phyloP scores from a whole-genome alignment of 1,140 invertebrate species.

The Micrasema longulum region DNA sequence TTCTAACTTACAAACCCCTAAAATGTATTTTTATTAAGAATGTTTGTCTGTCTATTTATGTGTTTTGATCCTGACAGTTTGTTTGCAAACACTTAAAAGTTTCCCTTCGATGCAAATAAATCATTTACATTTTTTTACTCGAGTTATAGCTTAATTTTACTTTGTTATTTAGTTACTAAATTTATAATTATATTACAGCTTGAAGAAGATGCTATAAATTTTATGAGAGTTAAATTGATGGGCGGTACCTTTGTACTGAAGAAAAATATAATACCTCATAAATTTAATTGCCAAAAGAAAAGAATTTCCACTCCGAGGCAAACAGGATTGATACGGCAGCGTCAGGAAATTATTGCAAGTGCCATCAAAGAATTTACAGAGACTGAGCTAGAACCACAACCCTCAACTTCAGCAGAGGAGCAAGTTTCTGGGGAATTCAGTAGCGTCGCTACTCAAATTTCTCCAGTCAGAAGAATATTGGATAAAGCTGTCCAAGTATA shows the following conservation, averaged over 20 bases:
- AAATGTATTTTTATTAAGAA: too few relatives aligned
- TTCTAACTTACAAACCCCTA: too few relatives aligned
- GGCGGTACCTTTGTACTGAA: background rate
- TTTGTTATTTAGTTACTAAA: background rate
- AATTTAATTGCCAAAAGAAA: background rate
- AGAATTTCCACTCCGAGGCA: background rate
- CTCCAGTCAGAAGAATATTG: too few relatives aligned
- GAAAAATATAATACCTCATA: slow-evolving; percentile 4
- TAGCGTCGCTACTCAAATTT: too few relatives aligned
- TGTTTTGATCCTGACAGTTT: too few relatives aligned
- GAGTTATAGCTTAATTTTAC: background rate
- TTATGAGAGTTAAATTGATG: background rate
- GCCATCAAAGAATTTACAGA: background rate
- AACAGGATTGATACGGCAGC: background rate
- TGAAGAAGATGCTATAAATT: background rate
- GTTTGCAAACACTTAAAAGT: too few relatives aligned
- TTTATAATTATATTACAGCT: background rate
- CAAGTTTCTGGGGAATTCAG: too few relatives aligned
- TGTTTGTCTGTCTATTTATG: too few relatives aligned
- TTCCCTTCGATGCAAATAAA: too few relatives aligned
- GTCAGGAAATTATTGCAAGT: background rate
- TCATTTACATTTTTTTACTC: too few relatives aligned
- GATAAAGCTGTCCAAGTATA: too few relatives aligned
- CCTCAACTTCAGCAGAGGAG: background rate
- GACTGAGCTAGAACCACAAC: background rate